Evolutionary conservation across 1,140 invertebrate species (phyloP), one percentile per base, ranked within the genome.

Genomic region (Drosophila equinoxialis): DNA sequence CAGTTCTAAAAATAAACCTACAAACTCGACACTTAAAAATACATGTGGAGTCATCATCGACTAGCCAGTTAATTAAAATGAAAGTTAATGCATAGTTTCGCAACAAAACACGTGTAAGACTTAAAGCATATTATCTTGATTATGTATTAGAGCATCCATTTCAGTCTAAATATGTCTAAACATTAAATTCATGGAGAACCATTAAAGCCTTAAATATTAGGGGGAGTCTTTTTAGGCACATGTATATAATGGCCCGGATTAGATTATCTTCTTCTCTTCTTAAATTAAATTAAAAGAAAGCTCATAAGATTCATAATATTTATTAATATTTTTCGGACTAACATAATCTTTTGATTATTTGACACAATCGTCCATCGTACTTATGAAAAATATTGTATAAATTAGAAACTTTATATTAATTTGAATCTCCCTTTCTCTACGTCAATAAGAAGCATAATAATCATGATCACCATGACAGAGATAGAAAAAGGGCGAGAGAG

Each of bases 1-100:
- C 33, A 70, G 71, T 85, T 87, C 82, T 85, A 85, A 79, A 85
- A 87, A 87, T 86, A 86, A 86, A 79, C 54, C 51, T 64, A 51
- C 26, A 23, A 51, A 51, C 45, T 51, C 20, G 5, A 51, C 17
- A 65, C 42, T 5, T 39, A 30, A 30, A 30, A 30, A 30, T 30
- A 65, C 41, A 51, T 73, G 71, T 57, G 73, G 57, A 76, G 77
- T 79, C 83, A 87, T 81, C 87, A 59, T 73, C 54, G 81, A n/a
- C 79, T 68, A 66, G 70, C 68, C 83, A 63, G 77, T 84, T 87
- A 86, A 86, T 86, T 86, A 86, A 86, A 86, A 76, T 78, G 76
- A 87, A 77, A 77, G 74, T 77, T 77, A 65, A 37, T 33, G 17
- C 58, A 30, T 45, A 45, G 61, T 77, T 77, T 77, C 30, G 37